These are phyloP conservation scores for Ophraella communa DNA, from an alignment of 2,888 invertebrate genomes.

Conservation along the genomic window DNA sequence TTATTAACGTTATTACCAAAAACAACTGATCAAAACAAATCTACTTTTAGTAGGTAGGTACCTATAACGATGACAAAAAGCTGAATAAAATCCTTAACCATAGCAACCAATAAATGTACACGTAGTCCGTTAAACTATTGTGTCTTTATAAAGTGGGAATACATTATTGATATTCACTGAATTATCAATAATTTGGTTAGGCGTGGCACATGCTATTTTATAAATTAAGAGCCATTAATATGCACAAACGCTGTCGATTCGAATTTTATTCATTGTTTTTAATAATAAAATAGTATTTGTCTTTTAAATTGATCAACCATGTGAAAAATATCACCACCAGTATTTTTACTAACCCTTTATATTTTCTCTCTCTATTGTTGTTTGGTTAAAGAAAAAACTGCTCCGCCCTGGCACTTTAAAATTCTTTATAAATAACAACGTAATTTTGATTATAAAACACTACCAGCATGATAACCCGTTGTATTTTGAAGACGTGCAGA, in stretches of 20 bases:
- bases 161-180: constrained; percentile 37
- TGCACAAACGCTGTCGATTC: neutral
- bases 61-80: too few species aligned
- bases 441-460: constrained; percentile 44
- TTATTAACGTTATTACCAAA: too few species aligned
- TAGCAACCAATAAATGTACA: neutral
- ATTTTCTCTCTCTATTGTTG: constrained; percentile 8
- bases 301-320: constrained; percentile 27
- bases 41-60: too few species aligned
- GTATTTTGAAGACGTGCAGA: constrained; percentile 22
- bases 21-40: too few species aligned
- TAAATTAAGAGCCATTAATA: constrained; percentile 38
- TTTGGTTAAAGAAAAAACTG: constrained; percentile 16
- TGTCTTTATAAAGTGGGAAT: neutral
- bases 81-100: neutral
- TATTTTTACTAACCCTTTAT: constrained; percentile 20
- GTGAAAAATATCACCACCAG: constrained; percentile 29
- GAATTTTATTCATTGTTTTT: constrained; percentile 23
- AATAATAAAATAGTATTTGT: constrained; percentile 24
- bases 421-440: constrained; percentile 36
- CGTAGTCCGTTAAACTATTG: neutral
- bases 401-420: constrained; percentile 38
- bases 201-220: constrained; percentile 44
- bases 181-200: constrained; percentile 40
- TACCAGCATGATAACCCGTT: constrained; percentile 40